These are phyloP conservation scores for Euspilapteryx auroguttella DNA, from an alignment of 2,888 invertebrate genomes.

Conservation along the genomic window DNA sequence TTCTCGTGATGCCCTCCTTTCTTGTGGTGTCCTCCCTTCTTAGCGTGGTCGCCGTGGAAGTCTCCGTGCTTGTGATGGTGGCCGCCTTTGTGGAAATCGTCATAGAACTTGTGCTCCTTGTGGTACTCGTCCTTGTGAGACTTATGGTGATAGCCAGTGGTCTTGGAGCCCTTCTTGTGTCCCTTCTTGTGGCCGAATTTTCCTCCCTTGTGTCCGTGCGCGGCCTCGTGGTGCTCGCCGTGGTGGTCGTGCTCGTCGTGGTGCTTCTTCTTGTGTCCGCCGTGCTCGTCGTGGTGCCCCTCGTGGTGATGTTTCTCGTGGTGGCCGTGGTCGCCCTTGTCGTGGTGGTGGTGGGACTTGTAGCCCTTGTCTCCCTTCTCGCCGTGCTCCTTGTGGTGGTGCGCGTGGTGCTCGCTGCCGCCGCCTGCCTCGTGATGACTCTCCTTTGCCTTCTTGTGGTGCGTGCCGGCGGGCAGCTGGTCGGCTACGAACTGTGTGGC, in stretches of 20 bases:
- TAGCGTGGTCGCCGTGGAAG: constrained; percentile 76
- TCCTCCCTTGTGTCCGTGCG: constrained; percentile 77
- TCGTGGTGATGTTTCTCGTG: constrained; percentile 79
- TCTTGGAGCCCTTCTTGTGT: constrained; percentile 83
- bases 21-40: constrained; percentile 78
- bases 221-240: constrained; percentile 76
- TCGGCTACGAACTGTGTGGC: constrained; percentile 18
- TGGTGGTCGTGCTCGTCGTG: constrained; percentile 77
- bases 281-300: constrained; percentile 75
- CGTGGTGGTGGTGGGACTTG: constrained; percentile 74
- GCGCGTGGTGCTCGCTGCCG: constrained; percentile 69
- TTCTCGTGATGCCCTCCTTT: constrained; percentile 80
- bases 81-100: constrained; percentile 83
- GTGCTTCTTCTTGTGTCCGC: constrained; percentile 79
- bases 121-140: constrained; percentile 86
- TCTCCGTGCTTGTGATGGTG: constrained; percentile 82
- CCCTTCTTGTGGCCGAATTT: constrained; percentile 82
- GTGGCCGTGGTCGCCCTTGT: constrained; percentile 76
- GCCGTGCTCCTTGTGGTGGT: constrained; percentile 71
- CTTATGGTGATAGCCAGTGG: constrained; percentile 82
- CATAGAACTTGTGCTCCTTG: constrained; percentile 87
- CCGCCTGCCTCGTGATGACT: constrained; percentile 66
- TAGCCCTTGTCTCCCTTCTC: constrained; percentile 81
- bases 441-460: constrained; percentile 43
- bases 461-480: constrained; percentile 49